Percentiles rank a stretch among this genome's conserved stretches.
These are phyloP conservation scores for Anguilla pacifica DNA, from an alignment of 2,797 vertebrate genomes.

Conservation along the genomic window DNA sequence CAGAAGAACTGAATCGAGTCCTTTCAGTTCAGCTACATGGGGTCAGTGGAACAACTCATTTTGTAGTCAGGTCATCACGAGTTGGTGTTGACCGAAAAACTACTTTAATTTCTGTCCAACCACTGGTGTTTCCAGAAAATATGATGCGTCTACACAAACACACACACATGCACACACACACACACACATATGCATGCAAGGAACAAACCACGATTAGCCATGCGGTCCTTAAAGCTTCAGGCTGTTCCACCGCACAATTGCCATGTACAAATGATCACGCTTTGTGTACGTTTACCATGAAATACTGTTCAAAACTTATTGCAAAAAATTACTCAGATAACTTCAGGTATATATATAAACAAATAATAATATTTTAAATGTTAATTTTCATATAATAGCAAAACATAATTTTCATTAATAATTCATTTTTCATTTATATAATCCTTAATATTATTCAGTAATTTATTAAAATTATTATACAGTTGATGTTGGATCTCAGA, in stretches of 20 bases:
- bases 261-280: neutral
- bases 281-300: neutral
- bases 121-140: neutral
- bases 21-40: too few species aligned
- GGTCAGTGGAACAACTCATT: too few species aligned
- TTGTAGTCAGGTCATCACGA: neutral
- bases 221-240: neutral
- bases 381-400: too few species aligned
- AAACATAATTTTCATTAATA: too few species aligned
- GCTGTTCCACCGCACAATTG: neutral
- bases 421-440: too few species aligned
- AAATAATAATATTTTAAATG: too few species aligned
- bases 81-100: neutral
- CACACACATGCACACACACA: too few species aligned
- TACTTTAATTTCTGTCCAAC: neutral
- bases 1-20: neutral
- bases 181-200: neutral
- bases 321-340: too few species aligned
- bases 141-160: neutral
- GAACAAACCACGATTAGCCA: neutral
- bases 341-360: too few species aligned
- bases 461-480: too few species aligned
- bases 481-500: too few species aligned
- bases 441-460: too few species aligned
- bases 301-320: neutral